Percentiles rank a stretch among this genome's conserved stretches.
Conservation (phyloP, 2,113 vertebrate species). For the Austrofundulus limnaeus region DNA sequence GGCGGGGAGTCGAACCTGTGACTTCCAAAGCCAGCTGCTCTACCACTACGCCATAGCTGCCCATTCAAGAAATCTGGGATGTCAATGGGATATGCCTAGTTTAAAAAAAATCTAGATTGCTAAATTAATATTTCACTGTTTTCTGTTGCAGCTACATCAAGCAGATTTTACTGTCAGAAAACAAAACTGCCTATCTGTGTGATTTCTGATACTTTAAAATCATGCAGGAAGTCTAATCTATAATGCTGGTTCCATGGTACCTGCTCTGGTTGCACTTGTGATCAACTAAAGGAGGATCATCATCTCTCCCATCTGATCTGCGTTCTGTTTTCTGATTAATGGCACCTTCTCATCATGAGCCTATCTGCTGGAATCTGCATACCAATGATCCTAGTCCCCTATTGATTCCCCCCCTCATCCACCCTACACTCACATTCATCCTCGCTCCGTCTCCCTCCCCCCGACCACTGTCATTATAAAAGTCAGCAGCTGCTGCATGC, state of each 20-base stretch:
- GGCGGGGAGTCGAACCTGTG: no score
- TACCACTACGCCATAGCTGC: no score
- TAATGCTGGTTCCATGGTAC: slow-evolving; percentile 3
- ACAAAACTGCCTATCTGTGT: neutral
- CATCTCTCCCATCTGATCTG: slow-evolving; percentile 48
- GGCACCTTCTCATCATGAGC: slow-evolving; percentile 81
- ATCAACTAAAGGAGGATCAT: slow-evolving; percentile 17
- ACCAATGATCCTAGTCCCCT: slow-evolving; percentile 69
- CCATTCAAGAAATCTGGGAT: no score
- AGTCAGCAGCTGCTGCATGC: slow-evolving; percentile 76
- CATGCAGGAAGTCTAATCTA: neutral
- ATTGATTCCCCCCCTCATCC: slow-evolving; percentile 70
- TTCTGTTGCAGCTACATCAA: neutral
- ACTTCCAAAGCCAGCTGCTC: no score
- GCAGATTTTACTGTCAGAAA: neutral
- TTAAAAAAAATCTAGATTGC: no score
- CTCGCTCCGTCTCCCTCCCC: slow-evolving; percentile 29
- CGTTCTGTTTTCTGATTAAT: slow-evolving; percentile 71
- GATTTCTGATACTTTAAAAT: slow-evolving; percentile 9
- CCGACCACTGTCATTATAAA: slow-evolving; percentile 76
- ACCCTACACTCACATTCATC: slow-evolving; percentile 44
- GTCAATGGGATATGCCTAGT: no score
- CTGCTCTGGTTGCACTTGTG: slow-evolving; percentile 21
- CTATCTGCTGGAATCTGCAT: slow-evolving; percentile 78
- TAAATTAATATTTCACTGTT: no score